A percentile compares a stretch with the other conserved stretches of the same genome.
These are phyloP conservation scores for Monopis laevigella DNA, from an alignment of 2,888 invertebrate genomes.

Conservation along the genomic window DNA sequence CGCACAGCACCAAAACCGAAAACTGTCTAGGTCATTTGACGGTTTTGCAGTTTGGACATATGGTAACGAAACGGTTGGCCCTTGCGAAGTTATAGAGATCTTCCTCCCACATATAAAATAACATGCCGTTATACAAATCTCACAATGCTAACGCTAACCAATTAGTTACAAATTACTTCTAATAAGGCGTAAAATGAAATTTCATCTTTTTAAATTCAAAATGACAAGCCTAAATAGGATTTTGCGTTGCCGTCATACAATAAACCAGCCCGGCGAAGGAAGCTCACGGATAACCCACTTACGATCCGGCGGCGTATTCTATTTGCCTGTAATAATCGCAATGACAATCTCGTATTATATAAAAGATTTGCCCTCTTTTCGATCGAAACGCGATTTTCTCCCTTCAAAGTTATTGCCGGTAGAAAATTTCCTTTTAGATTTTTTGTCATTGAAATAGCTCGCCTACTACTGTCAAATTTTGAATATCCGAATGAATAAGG, in stretches of 20 bases:
- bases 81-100: too few species aligned
- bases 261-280: slow-evolving; percentile 60
- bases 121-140: too few species aligned
- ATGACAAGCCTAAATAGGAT: slow-evolving; percentile 11
- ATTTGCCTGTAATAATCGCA: slow-evolving; percentile 68
- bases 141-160: too few species aligned
- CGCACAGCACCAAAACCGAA: too few species aligned
- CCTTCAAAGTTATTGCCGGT: slow-evolving; percentile 57
- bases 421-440: slow-evolving; percentile 39
- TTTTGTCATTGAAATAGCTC: slow-evolving; percentile 54
- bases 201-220: slow-evolving; percentile 2
- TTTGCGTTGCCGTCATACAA: slow-evolving; percentile 41
- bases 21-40: too few species aligned
- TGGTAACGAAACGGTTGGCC: too few species aligned
- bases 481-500: slow-evolving; percentile 59
- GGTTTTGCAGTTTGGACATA: too few species aligned
- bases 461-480: slow-evolving; percentile 44
- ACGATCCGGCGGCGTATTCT: slow-evolving; percentile 64
- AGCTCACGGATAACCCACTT: slow-evolving; percentile 64
- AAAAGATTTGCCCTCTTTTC: slow-evolving; percentile 66
- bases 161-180: too few species aligned
- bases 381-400: slow-evolving; percentile 66
- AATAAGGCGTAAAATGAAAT: slow-evolving; percentile 1
- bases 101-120: too few species aligned
- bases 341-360: slow-evolving; percentile 68